Percentiles rank a stretch among this genome's conserved stretches.
Conservation (phyloP, 1,140 invertebrate genomes). For the Drosophila equinoxialis region DNA sequence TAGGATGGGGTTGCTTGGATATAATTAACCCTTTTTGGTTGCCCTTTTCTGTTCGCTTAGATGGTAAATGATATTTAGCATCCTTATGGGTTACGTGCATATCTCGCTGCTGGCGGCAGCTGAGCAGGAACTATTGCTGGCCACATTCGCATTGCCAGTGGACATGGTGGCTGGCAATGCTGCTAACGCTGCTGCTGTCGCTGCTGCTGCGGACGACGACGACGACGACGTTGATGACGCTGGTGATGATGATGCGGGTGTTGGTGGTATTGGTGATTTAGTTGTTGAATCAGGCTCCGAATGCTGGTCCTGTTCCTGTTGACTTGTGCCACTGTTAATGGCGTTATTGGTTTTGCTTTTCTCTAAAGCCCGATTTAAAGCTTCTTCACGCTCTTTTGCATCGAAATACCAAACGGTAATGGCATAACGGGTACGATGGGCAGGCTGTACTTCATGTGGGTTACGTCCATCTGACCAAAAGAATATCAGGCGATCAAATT, state of each 20-base stretch:
- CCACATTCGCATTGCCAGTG: slow-evolving; percentile 68
- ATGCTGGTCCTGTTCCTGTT: slow-evolving; percentile 30
- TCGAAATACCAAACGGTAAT: slow-evolving; percentile 99
- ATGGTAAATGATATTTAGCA: slow-evolving; percentile 25
- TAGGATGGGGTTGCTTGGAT: slow-evolving; percentile 39
- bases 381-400: slow-evolving; percentile 91
- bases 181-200: slow-evolving; percentile 16
- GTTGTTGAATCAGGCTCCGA: slow-evolving; percentile 65
- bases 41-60: slow-evolving; percentile 56
- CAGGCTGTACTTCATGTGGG: slow-evolving; percentile 98
- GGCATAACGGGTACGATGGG: slow-evolving; percentile 93
- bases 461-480: slow-evolving; percentile 99
- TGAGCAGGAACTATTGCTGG: slow-evolving; percentile 56
- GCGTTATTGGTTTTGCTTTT: slow-evolving; percentile 66
- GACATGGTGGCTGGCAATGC: slow-evolving; percentile 62
- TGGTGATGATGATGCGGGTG: slow-evolving; percentile 14
- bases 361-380: slow-evolving; percentile 83
- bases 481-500: slow-evolving; percentile 96
- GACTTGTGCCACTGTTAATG: slow-evolving; percentile 10
- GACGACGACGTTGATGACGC: slow-evolving; percentile 22
- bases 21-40: slow-evolving; percentile 53
- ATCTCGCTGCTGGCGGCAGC: slow-evolving; percentile 65
- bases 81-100: slow-evolving; percentile 67
- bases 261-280: slow-evolving; percentile 16
- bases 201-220: slow-evolving; percentile 20